These are phyloP conservation scores for Caenorhabditis remanei DNA, from an alignment of 1,140 invertebrate species.

Conservation along the genomic window DNA sequence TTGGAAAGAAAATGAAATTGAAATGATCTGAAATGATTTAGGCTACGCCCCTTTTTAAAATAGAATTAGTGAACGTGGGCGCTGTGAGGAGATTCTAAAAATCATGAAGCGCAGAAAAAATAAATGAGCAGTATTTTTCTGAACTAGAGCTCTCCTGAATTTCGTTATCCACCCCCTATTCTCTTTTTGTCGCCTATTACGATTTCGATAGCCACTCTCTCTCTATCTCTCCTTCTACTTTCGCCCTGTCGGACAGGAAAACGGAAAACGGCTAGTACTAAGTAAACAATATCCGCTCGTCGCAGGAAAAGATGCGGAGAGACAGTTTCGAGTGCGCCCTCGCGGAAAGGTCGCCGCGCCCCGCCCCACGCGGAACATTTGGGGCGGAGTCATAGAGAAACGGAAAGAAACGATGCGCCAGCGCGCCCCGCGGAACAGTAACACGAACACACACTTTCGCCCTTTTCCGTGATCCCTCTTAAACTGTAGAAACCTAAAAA, in stretches of 20 bases:
- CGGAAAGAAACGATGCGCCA: not conserved
- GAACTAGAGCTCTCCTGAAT: too few species aligned
- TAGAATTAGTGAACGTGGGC: too few species aligned
- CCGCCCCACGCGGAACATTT: slow-evolving; percentile 12
- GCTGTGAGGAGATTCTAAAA: too few species aligned
- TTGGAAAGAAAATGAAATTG: too few species aligned
- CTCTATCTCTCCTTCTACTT: not conserved
- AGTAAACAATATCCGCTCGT: not conserved
- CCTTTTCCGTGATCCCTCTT: not conserved
- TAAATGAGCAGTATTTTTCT: too few species aligned
- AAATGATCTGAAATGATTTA: too few species aligned
- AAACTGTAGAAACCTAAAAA: not conserved
- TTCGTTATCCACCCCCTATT: too few species aligned
- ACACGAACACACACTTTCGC: not conserved
- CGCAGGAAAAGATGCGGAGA: not conserved
- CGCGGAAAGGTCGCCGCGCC: slow-evolving; percentile 13
- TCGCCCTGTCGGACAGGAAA: slow-evolving; percentile 13
- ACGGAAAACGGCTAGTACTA: slow-evolving; percentile 37
- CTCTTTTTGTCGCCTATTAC: not conserved
- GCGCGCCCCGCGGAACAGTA: not conserved
- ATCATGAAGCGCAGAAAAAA: too few species aligned
- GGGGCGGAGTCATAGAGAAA: not conserved
- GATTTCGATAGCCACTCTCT: slow-evolving; percentile 12
- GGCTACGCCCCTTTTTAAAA: too few species aligned
- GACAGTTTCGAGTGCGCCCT: not conserved